These are phyloP conservation scores for Vultur gryphus DNA, from an alignment of 2,797 vertebrate species.

Conservation along the genomic window DNA sequence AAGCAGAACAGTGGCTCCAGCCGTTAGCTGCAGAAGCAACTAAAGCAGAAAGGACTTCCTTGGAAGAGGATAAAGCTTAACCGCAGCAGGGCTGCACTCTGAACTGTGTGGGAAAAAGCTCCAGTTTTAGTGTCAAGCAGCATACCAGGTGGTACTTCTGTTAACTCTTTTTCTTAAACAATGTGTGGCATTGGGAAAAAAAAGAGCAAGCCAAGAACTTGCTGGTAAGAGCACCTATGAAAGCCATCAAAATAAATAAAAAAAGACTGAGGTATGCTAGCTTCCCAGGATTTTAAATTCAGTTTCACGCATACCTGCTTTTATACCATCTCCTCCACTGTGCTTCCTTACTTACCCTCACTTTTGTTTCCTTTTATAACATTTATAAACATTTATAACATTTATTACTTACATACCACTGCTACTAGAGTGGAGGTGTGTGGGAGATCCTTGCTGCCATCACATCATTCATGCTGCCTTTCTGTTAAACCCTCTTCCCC, in stretches of 20 bases:
- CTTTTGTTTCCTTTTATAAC: neutral
- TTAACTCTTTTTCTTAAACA: neutral
- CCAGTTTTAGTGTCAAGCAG: neutral
- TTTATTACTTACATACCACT: neutral
- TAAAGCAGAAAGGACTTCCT: neutral
- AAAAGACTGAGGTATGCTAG: neutral
- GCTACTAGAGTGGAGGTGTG: neutral
- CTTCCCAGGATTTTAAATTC: neutral
- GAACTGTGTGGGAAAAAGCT: neutral
- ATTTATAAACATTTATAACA: neutral
- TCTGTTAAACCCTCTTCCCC: neutral
- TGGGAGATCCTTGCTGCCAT: neutral
- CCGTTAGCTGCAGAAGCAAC: neutral
- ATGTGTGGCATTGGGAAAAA: neutral
- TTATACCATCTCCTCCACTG: accelerated
- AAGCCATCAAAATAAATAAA: neutral
- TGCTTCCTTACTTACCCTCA: neutral
- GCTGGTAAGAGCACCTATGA: neutral
- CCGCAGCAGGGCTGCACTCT: neutral
- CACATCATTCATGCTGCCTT: neutral
- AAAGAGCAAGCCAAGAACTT: neutral
- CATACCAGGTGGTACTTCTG: neutral
- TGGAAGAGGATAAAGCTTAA: neutral
- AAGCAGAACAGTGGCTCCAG: neutral
- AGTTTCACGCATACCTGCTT: neutral